Base-by-base conservation (phyloP, 92 coral and sea anemone genomes). In the Palythoa grandis region DNA sequence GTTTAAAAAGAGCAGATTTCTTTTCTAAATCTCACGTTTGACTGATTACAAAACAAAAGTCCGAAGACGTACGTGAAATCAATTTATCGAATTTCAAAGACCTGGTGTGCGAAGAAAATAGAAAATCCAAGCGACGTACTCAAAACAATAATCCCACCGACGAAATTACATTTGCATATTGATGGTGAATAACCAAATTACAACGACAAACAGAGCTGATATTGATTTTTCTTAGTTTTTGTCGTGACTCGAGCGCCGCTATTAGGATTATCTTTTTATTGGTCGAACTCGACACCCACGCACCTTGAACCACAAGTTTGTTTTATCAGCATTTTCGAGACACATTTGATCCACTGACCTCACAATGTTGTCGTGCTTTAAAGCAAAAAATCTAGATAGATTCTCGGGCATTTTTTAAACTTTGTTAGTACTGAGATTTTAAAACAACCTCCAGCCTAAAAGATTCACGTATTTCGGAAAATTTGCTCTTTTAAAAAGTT, bases 131-230 rank as follows among this genome's bases (percentile, higher is more conserved):
- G 52, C 38, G 57, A 43, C 40, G 7, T 20, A 39, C 11, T 25
- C 38, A 79, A 3, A 16, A 78, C 71, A 58, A 61, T 61, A 65
- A 60, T 17, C 58, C 43, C 60, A 20, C 12, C 58, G 70, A 70
- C 39, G 66, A 77, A 80, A 47, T 24, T 25, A 7, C 67, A 80
- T 80, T 80, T 80, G 40, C 85, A 80, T 80, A 80, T 67, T 70
- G 60, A 65, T 80, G 56, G 82, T 65, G 63, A 40, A 68, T 66
- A 70, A 80, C 85, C 60, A 80, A 80, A 80, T 80, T 66, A 80
- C 57, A 65, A 40, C 73, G 85, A 47, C 85, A 80, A 80, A 50
- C 73, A 80, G 13, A 65, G n/a, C 85, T 66, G 66, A 65, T 80
- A 65, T 80, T 80, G 60, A 80, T 80, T 38, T 43, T 80, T 47